phyloP scores from a whole-genome alignment of 2,797 vertebrate species.

The Yasuhikotakia modesta region DNA sequence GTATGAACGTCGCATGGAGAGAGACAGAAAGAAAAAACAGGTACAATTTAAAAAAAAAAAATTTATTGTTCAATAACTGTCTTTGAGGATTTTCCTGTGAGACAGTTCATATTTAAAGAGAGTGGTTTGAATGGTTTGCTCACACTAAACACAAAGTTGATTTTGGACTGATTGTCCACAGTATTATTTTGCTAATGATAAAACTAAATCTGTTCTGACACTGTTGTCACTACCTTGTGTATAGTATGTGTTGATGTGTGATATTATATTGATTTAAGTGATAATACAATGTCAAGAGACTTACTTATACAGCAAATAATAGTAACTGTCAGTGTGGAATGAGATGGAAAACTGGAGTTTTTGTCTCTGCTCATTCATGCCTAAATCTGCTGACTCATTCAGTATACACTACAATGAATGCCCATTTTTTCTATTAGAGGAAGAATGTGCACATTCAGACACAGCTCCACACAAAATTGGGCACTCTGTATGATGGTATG shows the following conservation, averaged over 20 bases:
- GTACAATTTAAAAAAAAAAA: conserved; percentile 40
- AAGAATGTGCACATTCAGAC: too few species aligned
- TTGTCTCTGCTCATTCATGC: too few species aligned
- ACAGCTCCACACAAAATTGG: too few species aligned
- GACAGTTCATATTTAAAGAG: not conserved
- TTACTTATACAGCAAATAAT: conserved; percentile 6
- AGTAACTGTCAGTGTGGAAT: not conserved
- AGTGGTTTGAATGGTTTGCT: not conserved
- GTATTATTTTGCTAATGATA: not conserved
- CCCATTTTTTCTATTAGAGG: too few species aligned
- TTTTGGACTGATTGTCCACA: too few species aligned
- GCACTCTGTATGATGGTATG: too few species aligned
- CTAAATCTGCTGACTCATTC: too few species aligned
- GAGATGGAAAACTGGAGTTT: not conserved
- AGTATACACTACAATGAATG: too few species aligned
- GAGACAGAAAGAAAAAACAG: conserved; percentile 41
- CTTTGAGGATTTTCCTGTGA: not conserved
- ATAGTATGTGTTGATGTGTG: not conserved
- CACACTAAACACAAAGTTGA: too few species aligned
- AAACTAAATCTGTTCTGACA: not conserved
- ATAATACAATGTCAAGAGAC: not conserved
- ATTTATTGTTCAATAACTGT: not conserved
- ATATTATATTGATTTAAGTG: not conserved
- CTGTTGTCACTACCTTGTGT: not conserved
- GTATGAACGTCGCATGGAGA: conserved; percentile 44